Evolutionary conservation across 1,140 invertebrate species (phyloP), one percentile per base, ranked within the genome.

Genomic region (Paramacrobiotus metropolitanus): DNA sequence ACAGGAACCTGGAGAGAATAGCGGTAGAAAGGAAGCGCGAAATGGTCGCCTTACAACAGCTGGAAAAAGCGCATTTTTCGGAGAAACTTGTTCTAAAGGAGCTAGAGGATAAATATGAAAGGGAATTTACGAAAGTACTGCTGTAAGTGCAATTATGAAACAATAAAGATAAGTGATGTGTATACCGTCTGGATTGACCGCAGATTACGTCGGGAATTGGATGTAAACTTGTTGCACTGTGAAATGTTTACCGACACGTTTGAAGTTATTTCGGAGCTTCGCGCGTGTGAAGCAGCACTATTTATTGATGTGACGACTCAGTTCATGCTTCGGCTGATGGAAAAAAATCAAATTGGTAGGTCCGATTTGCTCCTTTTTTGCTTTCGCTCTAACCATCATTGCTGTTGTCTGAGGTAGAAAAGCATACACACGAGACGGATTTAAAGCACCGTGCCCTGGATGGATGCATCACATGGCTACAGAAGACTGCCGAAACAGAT

Each of bases 331-430:
- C 15, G 28, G 48, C 48, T 20, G 4, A 24, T 55, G 48, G 48
- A 55, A 28, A 15, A 28, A 24, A 55, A 55, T 55, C 48, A 55
- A 55, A 24, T 55, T 9, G 48, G 48, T 55, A 55, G 48, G 48
- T 28, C 9, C 15, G 28, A 20, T 9, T 9, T 55, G n/a, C 34
- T 15, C 9, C 9, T n/a, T n/a, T 9, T 9, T 40, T 15, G 9
- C 9, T n/a, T 9, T 9, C 34, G 34, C 9, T n/a, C n/a, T 40
- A 40, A 40, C 34, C n/a, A 40, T 40, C 9, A 40, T n/a, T 40
- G n/a, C 34, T 40, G n/a, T 40, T 15, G 9, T 40, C 9, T 24
- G 15, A 20, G 15, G 48, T 24, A 55, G 48, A 20, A 55, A 55
- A 15, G 24, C 15, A 15, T 9, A 55, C 15, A 4, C 24, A 55